Evolutionary conservation across 2,888 invertebrate genomes (phyloP).

Genomic region (Nemotelus pantherinus): DNA sequence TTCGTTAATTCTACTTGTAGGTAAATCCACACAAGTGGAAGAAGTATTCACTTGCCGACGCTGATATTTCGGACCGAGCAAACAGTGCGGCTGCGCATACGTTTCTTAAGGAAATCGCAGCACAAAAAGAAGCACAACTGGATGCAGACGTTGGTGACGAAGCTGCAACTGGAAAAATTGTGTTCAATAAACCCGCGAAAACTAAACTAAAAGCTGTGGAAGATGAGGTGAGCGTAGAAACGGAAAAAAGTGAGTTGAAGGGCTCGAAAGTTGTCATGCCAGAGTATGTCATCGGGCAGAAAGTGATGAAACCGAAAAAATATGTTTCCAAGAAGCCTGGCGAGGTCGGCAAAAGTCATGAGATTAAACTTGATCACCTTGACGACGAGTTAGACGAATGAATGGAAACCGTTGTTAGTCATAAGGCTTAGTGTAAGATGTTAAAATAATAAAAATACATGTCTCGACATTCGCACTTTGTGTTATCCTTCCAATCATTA

Average conservation of each 20-base stretch:
- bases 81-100: constrained; percentile 81
- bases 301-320: constrained; percentile 67
- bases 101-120: constrained; percentile 77
- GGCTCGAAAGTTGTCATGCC: constrained; percentile 81
- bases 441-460: too few species aligned
- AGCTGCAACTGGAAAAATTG: constrained; percentile 53
- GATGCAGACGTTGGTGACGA: constrained; percentile 46
- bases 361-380: constrained; percentile 26
- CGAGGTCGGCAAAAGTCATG: neutral
- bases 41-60: constrained; percentile 82
- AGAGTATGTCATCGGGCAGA: constrained; percentile 81
- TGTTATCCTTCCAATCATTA: too few species aligned
- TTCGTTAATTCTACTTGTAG: constrained; percentile 60
- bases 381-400: constrained; percentile 15
- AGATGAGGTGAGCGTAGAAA: constrained; percentile 55
- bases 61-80: constrained; percentile 82
- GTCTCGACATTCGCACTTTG: too few species aligned
- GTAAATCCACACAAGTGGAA: constrained; percentile 85
- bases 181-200: constrained; percentile 50
- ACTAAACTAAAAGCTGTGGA: constrained; percentile 45
- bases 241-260: constrained; percentile 68
- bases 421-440: neutral
- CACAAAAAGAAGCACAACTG: constrained; percentile 62
- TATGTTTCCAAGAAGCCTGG: constrained; percentile 46
- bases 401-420: neutral